Evolutionary conservation across 2,888 invertebrate species (phyloP).

Genomic region (Copidosoma aretas): DNA sequence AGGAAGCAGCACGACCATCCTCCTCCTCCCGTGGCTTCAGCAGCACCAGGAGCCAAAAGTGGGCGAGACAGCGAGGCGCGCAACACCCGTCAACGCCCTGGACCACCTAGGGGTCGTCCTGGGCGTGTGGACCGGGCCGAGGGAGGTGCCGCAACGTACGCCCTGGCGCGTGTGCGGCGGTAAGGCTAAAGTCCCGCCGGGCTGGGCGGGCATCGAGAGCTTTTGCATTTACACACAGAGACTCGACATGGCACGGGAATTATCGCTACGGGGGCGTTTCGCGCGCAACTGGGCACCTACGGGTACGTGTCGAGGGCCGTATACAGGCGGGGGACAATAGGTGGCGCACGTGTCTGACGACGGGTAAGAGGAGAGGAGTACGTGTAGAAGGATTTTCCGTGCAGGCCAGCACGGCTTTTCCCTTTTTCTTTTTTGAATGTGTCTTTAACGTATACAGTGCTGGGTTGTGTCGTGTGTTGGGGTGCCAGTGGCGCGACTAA

Average conservation of each 20-base stretch:
- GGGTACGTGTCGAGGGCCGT: neutral
- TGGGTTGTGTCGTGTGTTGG: no score
- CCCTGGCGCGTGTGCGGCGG: conserved; percentile 28
- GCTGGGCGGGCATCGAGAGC: conserved; percentile 2
- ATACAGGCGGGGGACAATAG: neutral
- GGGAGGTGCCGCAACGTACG: conserved; percentile 17
- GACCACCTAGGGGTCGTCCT: conserved; percentile 62
- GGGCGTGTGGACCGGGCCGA: conserved; percentile 53
- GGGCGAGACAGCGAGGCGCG: neutral
- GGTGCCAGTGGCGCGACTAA: conserved; percentile 18
- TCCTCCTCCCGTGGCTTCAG: no score
- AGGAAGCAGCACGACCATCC: no score
- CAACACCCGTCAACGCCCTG: conserved; percentile 53
- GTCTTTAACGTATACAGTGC: no score
- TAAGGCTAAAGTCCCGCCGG: conserved; percentile 1
- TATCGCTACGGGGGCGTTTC: conserved; percentile 32
- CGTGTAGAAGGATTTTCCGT: no score
- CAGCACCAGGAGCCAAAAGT: no score
- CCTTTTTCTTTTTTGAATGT: neutral
- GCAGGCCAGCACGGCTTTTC: neutral
- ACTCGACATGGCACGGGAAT: conserved; percentile 21
- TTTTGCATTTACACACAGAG: no score
- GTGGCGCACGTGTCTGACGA: no score
- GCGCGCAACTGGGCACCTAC: no score
- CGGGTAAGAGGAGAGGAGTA: no score